Base-by-base conservation (phyloP, 2,888 invertebrate genomes). In the Tachystola acroxantha region DNA sequence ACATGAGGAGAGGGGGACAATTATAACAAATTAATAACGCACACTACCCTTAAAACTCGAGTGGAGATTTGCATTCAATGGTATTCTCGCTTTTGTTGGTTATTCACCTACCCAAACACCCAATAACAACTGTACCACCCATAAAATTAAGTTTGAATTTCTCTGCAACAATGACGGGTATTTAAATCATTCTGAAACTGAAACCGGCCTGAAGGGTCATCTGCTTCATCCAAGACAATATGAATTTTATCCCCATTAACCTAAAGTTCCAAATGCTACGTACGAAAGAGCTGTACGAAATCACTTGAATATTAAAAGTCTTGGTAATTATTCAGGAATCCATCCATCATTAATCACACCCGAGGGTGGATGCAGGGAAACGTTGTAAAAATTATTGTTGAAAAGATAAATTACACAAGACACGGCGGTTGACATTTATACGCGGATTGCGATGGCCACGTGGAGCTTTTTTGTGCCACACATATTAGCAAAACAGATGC, bases 271-370 rank as follows among this genome's bases (percentile, higher is more conserved):
- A 47, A 65, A 40, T 69, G 20, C 46, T 19, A 46, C 40, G 52
- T 19, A 7, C 25, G 13, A 1, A 10, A 10, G 24, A 24, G 36
- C 30, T 48, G 46, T 57, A 53, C 58, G 60, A 67, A 81, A 84
- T 81, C 85, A 80, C 85, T 86, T 84, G 79, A 85, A 86, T 85
- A 85, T 86, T 85, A 86, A 86, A 86, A 86, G 81, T 85, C 85
- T 78, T 80, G 80, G 85, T 86, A 86, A 86, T 86, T 86, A 86
- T 86, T 86, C 85, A 85, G 84, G 85, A 85, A 84, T 86, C 84
- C 81, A 86, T 86, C 85, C 82, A 85, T 86, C 86, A 86, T 86
- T 86, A 86, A 86, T 86, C 86, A 85, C 75, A 68, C 64, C 64
- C 52, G 76, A 71, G 77, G 79, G 75, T 77, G 73, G 68, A 57